phyloP scores from a whole-genome alignment of 2,797 vertebrate species.

The Chaenodraco wilsoni region DNA sequence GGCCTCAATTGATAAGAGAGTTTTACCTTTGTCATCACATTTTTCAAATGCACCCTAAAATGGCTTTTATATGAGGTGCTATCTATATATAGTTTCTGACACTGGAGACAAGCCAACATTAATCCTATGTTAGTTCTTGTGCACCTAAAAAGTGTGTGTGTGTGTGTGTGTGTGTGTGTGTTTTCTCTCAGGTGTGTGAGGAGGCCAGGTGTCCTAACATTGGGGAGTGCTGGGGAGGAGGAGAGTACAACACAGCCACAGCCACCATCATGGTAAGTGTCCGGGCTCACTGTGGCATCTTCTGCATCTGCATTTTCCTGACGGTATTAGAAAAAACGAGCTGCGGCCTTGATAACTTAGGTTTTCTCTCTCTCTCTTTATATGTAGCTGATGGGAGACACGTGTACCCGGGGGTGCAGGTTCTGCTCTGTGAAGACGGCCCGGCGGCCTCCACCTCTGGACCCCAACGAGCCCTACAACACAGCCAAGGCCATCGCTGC shows the following conservation, averaged over 20 bases:
- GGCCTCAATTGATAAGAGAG: background rate
- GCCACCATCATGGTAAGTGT: slow-evolving; percentile 96
- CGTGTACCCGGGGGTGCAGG: slow-evolving; percentile 95
- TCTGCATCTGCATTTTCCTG: background rate
- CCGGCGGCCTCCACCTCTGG: slow-evolving; percentile 88
- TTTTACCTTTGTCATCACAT: background rate
- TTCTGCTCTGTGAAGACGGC: slow-evolving; percentile 97
- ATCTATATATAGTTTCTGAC: background rate
- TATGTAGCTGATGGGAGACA: slow-evolving; percentile 95
- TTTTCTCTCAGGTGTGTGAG: slow-evolving; percentile 90
- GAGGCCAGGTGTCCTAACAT: slow-evolving; percentile 98
- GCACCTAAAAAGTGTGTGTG: background rate
- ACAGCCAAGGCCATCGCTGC: slow-evolving; percentile 92
- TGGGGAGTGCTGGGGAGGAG: slow-evolving; percentile 97
- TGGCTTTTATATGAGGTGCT: background rate
- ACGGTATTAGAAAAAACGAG: background rate
- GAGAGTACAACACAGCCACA: slow-evolving; percentile 93
- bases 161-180: slow-evolving; percentile 11
- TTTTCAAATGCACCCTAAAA: background rate
- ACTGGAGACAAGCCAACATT: too few relatives aligned
- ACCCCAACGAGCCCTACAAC: slow-evolving; percentile 90
- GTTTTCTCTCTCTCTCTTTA: background rate
- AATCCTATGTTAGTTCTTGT: background rate
- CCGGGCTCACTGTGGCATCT: background rate
- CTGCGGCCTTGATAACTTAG: background rate